Evolutionary conservation across 2,888 invertebrate genomes (phyloP), one percentile per base, ranked within the genome.

Genomic region (Aleiodes testaceus): DNA sequence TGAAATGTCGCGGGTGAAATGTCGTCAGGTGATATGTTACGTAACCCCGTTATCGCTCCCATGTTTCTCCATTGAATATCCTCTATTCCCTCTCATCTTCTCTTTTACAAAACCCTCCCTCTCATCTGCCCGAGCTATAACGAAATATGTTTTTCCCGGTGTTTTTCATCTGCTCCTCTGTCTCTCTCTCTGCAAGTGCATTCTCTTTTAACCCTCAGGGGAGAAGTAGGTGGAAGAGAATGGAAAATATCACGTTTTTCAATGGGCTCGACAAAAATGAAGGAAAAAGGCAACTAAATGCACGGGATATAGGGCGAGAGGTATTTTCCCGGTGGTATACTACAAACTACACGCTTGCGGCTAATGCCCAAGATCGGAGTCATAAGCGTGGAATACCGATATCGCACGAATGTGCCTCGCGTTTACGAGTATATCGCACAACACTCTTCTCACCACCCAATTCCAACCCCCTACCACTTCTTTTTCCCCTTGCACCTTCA

Each of bases 341-440:
- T 14, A n/a, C 42, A 30, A 9, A 36, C 30, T 49, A 47, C 22
- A 52, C 61, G 61, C 70, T 66, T 65, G 18, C 66, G 65, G 59
- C 61, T 71, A 71, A 66, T 71, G 59, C 66, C 65, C 45, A 61
- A 55, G 55, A 55, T 55, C 26, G 55, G 30, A 55, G 55, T 36
- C 36, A 36, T 55, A 55, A 55, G 55, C 55, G 26, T 55, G 26
- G 55, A 69, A 71, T 71, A 71, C 70, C 70, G 66, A 71, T 71
- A 71, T 69, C 69, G 50, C 61, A 42, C 55, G 16, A 36, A 66
- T 47, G 66, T 50, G 66, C 9, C 36, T 47, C 66, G 22, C 59
- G 59, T 71, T 71, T 71, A 71, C 44, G 70, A 44, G 45, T 61
- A 71, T 66, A 55, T 66, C 61, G n/a, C 50, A 66, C 45, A 20